These are phyloP conservation scores for Agonopterix arenella DNA, from an alignment of 2,888 invertebrate genomes.

Conservation along the genomic window DNA sequence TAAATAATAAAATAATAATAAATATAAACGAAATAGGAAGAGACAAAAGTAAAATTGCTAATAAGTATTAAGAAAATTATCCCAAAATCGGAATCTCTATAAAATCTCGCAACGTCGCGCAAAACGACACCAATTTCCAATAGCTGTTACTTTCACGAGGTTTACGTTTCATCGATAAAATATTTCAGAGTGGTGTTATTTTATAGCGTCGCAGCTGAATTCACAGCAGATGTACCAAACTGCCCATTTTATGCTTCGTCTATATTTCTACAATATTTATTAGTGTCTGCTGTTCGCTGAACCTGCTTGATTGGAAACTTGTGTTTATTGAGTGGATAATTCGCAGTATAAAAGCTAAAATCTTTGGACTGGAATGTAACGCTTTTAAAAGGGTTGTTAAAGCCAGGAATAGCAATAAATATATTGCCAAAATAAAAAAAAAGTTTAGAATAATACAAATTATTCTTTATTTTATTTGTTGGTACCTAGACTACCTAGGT, in stretches of 20 bases:
- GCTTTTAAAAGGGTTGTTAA: too few species aligned
- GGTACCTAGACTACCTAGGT: too few species aligned
- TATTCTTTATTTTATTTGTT: too few species aligned
- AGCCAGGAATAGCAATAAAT: too few species aligned
- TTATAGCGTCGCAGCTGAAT: conserved; percentile 23
- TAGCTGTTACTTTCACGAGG: conserved; percentile 31
- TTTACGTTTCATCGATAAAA: conserved; percentile 38
- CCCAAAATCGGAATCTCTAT: background rate
- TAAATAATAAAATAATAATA: too few species aligned
- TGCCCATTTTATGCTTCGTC: conserved; percentile 26
- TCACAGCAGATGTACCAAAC: conserved; percentile 27
- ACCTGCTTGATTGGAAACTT: conserved; percentile 5
- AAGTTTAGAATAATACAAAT: too few species aligned
- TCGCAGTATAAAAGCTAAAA: too few species aligned
- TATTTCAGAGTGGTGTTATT: conserved; percentile 30
- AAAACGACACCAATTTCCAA: conserved; percentile 23
- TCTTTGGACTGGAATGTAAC: background rate
- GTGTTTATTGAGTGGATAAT: background rate
- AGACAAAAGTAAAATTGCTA: background rate
- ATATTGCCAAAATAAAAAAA: too few species aligned
- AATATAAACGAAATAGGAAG: too few species aligned
- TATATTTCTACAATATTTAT: conserved; percentile 28
- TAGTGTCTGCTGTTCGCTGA: conserved; percentile 18
- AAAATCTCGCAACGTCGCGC: conserved; percentile 3
- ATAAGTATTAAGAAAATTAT: background rate